A percentile compares a stretch with the other conserved stretches of the same genome.
phyloP scores from a whole-genome alignment of 1,140 invertebrate species.

The Zaprionus vittiger region DNA sequence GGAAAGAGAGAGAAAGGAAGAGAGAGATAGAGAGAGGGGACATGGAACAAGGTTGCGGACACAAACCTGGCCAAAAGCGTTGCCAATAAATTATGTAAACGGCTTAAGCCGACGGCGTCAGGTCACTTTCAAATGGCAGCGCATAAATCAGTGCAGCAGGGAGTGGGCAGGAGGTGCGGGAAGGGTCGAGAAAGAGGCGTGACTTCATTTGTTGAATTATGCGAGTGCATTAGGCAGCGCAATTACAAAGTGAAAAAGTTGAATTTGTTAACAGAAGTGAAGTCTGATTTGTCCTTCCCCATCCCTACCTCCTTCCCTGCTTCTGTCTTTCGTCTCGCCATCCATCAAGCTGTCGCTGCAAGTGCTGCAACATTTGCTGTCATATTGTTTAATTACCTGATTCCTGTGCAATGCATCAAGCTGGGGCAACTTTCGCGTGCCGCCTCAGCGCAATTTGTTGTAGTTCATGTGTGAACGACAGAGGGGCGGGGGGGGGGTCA shows the following conservation, averaged over 20 bases:
- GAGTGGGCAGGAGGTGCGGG: not conserved
- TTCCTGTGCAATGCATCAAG: slow-evolving; percentile 82
- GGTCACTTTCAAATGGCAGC: slow-evolving; percentile 50
- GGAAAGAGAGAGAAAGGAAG: not conserved
- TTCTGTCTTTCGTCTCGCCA: slow-evolving; percentile 2
- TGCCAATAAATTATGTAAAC: slow-evolving; percentile 77
- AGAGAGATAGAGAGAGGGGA: not conserved
- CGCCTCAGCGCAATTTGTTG: slow-evolving; percentile 53
- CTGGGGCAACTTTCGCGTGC: slow-evolving; percentile 57
- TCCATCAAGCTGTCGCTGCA: slow-evolving; percentile 65
- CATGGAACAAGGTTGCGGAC: slow-evolving; percentile 1
- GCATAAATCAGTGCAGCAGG: slow-evolving; percentile 57
- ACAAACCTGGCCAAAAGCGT: slow-evolving; percentile 26
- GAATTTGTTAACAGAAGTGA: not conserved
- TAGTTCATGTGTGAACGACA: slow-evolving; percentile 34
- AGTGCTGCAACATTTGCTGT: slow-evolving; percentile 79
- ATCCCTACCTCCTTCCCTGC: not conserved
- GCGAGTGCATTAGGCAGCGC: slow-evolving; percentile 38
- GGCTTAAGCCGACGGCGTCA: slow-evolving; percentile 56
- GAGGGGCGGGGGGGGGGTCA: slow-evolving; percentile 12
- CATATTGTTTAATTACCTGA: slow-evolving; percentile 83
- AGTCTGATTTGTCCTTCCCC: too few species aligned
- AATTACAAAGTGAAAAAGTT: slow-evolving; percentile 41
- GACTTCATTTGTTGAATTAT: slow-evolving; percentile 46
- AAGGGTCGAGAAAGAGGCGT: slow-evolving; percentile 5